Evolutionary conservation across 2,888 invertebrate genomes (phyloP).

Genomic region (Plemyria rubiginata): DNA sequence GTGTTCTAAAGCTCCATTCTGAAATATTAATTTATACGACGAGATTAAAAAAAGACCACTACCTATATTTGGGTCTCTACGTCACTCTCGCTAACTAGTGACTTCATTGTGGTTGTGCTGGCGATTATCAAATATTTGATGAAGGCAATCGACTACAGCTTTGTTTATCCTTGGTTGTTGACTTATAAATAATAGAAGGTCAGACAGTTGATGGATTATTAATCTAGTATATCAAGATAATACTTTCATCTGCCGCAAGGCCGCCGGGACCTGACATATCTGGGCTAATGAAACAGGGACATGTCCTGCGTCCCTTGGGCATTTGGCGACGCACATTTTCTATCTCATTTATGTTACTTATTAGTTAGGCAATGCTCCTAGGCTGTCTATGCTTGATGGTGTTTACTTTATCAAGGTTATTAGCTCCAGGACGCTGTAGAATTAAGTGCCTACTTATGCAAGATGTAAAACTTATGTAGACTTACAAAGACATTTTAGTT

Average conservation of each 20-base stretch:
- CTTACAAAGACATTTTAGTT: too few relatives aligned
- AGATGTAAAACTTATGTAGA: too few relatives aligned
- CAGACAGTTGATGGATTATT: background rate
- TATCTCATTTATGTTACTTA: constrained; percentile 25
- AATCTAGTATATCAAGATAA: constrained; percentile 4
- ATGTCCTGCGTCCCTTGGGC: constrained; percentile 41
- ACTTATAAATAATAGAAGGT: background rate
- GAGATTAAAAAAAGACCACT: too few relatives aligned
- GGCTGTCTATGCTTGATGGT: background rate
- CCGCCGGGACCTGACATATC: constrained; percentile 44
- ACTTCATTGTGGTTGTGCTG: too few relatives aligned
- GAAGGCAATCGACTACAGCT: too few relatives aligned
- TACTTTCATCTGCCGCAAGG: constrained; percentile 8
- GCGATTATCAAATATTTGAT: too few relatives aligned
- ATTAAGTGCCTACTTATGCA: too few relatives aligned
- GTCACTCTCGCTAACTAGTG: too few relatives aligned
- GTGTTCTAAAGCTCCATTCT: too few relatives aligned
- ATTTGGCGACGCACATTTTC: constrained; percentile 38
- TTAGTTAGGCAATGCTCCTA: background rate
- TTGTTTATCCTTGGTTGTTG: too few relatives aligned
- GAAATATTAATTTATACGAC: too few relatives aligned
- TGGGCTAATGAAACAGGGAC: constrained; percentile 61
- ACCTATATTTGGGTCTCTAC: too few relatives aligned
- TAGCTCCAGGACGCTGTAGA: background rate
- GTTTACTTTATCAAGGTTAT: background rate